Percentiles rank a stretch among this genome's conserved stretches.
Evolutionary conservation across 2,113 vertebrate species (phyloP).

Genomic region (Taxidea taxus): DNA sequence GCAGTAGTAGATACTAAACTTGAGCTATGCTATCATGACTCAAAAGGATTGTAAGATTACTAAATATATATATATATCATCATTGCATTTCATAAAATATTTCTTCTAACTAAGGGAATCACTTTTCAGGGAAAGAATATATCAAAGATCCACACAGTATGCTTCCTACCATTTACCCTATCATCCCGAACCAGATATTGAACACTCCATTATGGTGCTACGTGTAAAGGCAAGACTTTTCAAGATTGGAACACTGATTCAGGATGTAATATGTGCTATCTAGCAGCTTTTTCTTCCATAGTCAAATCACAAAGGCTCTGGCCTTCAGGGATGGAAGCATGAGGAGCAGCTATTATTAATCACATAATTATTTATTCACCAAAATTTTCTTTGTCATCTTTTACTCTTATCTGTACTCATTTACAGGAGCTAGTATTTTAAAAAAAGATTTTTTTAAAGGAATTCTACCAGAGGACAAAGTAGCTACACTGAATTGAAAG

Average conservation of each 20-base stretch:
- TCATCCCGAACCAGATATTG: neutral
- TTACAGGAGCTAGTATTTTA: neutral
- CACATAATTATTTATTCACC: neutral
- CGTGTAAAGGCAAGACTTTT: neutral
- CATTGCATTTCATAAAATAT: neutral
- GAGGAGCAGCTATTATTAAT: neutral
- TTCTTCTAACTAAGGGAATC: neutral
- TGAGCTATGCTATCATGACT: neutral
- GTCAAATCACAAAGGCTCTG: neutral
- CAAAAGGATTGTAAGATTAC: neutral
- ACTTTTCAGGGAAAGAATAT: neutral
- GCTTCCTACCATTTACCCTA: neutral
- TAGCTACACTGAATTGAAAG: neutral
- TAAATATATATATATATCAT: neutral
- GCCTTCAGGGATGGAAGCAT: neutral
- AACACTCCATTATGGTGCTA: neutral
- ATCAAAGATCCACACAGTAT: neutral
- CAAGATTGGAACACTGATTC: neutral
- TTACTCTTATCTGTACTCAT: neutral
- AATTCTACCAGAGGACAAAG: neutral
- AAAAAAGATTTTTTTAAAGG: neutral
- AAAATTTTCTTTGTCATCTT: neutral
- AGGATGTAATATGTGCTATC: neutral
- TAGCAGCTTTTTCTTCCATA: neutral
- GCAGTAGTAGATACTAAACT: neutral